Evolutionary conservation across 2,797 vertebrate species (phyloP), one percentile per base, ranked within the genome.

Genomic region (Coranthus polyacanthus): DNA sequence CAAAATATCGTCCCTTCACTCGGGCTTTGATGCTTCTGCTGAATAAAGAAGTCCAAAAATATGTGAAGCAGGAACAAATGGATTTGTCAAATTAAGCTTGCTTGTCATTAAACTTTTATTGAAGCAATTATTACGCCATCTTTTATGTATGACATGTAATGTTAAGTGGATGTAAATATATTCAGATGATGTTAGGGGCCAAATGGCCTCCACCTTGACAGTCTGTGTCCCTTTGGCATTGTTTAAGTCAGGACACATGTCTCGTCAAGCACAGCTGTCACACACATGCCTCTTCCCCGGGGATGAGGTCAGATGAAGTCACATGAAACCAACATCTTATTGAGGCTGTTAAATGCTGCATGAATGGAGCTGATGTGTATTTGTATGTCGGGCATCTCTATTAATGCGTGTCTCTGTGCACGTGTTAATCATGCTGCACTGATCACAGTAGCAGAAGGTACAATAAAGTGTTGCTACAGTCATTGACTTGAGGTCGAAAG

Each of bases 111-210:
- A 84, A 79, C 32, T 69, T 83, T 61, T 42, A 78, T 29, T 71
- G 45, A 53, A 60, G 58, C 70, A 72, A 78, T 78, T 88, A 84
- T 75, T 18, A 59, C n/a, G n/a, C 18, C 63, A 76, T 88, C 64
- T 76, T 85, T 88, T 77, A 88, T 85, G 66, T 72, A 85, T 78
- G 69, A 59, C 50, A 71, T 75, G 47, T 61, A 58, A 81, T 80
- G 72, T 68, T 74, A 85, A 90, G 73, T 72, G 64, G 24, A 88
- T 91, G 86, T 72, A 80, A 80, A 87, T 87, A 24, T 70, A 83
- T 90, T 83, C 76, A 63, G 42, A 71, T 75, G 65, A 58, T 24
- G 32, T 73, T 44, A 8, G 7, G 61, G 57, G 72, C 72, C 38
- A 73, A 79, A 66, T 74, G 70, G 63, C 73, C 72, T 78, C 56